A percentile compares a stretch with the other conserved stretches of the same genome.
phyloP scores from a whole-genome alignment of 2,113 vertebrate genomes.

The Takifugu flavidus region DNA sequence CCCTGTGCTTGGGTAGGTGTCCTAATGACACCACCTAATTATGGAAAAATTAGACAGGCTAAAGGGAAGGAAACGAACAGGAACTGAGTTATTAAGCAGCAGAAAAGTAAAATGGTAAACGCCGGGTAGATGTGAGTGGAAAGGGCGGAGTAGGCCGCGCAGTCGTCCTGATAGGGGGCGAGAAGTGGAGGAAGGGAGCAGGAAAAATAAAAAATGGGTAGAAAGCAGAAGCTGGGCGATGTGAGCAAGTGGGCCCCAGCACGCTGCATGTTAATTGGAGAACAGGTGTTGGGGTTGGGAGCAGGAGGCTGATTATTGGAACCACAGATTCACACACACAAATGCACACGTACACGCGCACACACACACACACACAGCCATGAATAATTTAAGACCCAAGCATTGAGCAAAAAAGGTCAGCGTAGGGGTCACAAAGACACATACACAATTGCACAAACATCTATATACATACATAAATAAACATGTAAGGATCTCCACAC shows the following conservation, averaged over 20 bases:
- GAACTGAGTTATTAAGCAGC: conserved; percentile 41
- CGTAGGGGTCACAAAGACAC: conserved; percentile 64
- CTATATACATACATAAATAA: conserved; percentile 66
- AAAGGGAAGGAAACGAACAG: conserved; percentile 35
- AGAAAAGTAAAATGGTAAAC: conserved; percentile 33
- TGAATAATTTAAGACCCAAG: conserved; percentile 75
- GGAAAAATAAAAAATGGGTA: conserved; percentile 19
- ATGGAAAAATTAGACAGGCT: conserved; percentile 78
- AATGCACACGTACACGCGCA: conserved; percentile 35
- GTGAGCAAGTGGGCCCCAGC: conserved; percentile 59
- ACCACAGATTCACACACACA: conserved; percentile 57
- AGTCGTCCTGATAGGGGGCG: conserved; percentile 17
- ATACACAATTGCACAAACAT: conserved; percentile 62
- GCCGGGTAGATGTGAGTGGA: conserved; percentile 3
- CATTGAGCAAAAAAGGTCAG: conserved; percentile 69
- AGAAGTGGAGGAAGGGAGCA: conserved; percentile 30
- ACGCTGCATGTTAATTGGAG: conserved; percentile 75
- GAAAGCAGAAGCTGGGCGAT: conserved; percentile 48
- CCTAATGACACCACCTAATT: conserved; percentile 80
- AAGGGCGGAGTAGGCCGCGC: conserved; percentile 1
- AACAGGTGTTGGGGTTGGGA: conserved; percentile 77
- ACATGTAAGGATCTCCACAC: conserved; percentile 16
- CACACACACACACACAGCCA: conserved; percentile 44
- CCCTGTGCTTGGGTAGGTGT: conserved; percentile 75
- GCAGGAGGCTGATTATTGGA: conserved; percentile 73